Conservation (phyloP, 2,888 invertebrate genomes). For the Megaustenia siamemsis region DNA sequence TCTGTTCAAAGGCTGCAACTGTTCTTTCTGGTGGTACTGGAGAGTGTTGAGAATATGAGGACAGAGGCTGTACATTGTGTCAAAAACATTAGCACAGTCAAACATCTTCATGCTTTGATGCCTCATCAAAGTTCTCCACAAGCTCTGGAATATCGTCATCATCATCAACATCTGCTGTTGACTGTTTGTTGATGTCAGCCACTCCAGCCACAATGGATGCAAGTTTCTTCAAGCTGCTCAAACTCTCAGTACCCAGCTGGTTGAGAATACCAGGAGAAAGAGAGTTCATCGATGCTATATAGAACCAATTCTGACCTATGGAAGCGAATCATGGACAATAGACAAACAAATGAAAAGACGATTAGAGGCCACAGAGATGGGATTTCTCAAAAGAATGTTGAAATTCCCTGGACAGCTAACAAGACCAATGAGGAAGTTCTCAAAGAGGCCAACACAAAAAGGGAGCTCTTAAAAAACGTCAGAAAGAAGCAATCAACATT, state of each 20-base stretch:
- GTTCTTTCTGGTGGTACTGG: conserved; percentile 11
- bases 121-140: conserved; percentile 98
- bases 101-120: conserved; percentile 91
- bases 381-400: too few species aligned
- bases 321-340: too few species aligned
- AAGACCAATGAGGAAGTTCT: too few species aligned
- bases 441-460: too few species aligned
- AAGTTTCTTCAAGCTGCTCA: conserved; percentile 93
- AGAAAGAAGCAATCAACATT: too few species aligned
- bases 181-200: conserved; percentile 82
- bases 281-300: too few species aligned
- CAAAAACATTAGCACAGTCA: conserved; percentile 43
- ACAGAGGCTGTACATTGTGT: conserved; percentile 43
- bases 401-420: too few species aligned
- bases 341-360: too few species aligned
- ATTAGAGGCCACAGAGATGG: too few species aligned
- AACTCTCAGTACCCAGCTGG: conserved; percentile 97
- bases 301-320: too few species aligned
- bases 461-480: too few species aligned
- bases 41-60: conserved; percentile 27
- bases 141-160: conserved; percentile 89
- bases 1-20: neutral
- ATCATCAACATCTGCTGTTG: conserved; percentile 85
- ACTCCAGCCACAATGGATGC: conserved; percentile 74
- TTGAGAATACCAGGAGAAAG: conserved; percentile 98